phyloP scores from a whole-genome alignment of 2,113 vertebrate genomes.

The Oryzias celebensis region DNA sequence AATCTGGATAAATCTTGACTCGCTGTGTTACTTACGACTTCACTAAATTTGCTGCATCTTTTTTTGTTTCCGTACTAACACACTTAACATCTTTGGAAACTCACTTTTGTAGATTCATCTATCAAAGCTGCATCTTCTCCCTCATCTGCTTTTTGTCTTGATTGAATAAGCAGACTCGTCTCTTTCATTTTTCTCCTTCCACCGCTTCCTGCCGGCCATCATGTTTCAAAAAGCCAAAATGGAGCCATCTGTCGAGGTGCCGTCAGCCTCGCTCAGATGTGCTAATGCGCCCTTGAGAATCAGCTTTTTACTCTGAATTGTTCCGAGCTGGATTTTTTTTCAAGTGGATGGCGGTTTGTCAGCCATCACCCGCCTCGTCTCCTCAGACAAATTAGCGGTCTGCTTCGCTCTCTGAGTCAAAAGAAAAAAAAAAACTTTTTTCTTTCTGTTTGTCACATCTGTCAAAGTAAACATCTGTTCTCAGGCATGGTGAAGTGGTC shows the following conservation, averaged over 20 bases:
- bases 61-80: slow-evolving; percentile 22
- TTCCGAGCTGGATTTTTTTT: slow-evolving; percentile 27
- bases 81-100: slow-evolving; percentile 3
- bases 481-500: slow-evolving; percentile 9
- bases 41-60: slow-evolving; percentile 7
- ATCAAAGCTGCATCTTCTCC: not conserved
- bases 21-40: slow-evolving; percentile 35
- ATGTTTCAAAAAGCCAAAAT: slow-evolving; percentile 14
- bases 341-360: slow-evolving; percentile 39
- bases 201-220: slow-evolving; percentile 55
- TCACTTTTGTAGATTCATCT: not conserved
- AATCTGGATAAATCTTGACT: slow-evolving; percentile 69
- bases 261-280: slow-evolving; percentile 62
- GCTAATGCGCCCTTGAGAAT: slow-evolving; percentile 39
- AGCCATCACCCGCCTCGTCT: slow-evolving; percentile 22
- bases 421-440: slow-evolving; percentile 27
- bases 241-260: slow-evolving; percentile 56
- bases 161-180: slow-evolving; percentile 29
- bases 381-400: slow-evolving; percentile 25
- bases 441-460: slow-evolving; percentile 20
- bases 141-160: slow-evolving; percentile 29
- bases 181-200: slow-evolving; percentile 36
- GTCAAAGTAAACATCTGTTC: slow-evolving; percentile 41
- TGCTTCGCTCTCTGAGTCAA: slow-evolving; percentile 18
- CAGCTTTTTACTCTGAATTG: slow-evolving; percentile 41